Base-by-base conservation (phyloP, 2,888 invertebrate species). In the Himalopsyche tibetana region DNA sequence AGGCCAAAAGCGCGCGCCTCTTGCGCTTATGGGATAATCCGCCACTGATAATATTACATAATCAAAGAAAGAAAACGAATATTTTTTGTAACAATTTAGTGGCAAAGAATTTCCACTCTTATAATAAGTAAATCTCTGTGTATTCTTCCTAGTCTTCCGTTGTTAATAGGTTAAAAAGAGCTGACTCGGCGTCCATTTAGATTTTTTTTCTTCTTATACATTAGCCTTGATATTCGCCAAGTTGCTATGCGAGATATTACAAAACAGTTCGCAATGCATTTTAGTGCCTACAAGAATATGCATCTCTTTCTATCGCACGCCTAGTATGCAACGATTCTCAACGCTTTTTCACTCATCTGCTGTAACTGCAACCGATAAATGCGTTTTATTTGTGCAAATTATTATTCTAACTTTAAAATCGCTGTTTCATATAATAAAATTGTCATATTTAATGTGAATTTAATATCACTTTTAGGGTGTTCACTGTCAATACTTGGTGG, bases 161-260 rank as follows among this genome's bases (percentile, higher is more conserved):
- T 19, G 19, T 63, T 11, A 19, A n/a, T 8, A 19, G 28, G 63
- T 63, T 63, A 63, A 63, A 19, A 4, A 28, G 19, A 19, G 4
- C 63, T 63, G 63, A 63, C 63, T 63, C 63, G 19, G 63, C 19
- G 19, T 63, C 63, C 63, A 63, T 63, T 63, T 63, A 28, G 8
- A 28, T 63, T 63, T 63, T 56, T n/a, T 63, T 63, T 28, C 63
- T 63, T 63, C 19, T 63, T 63, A 11, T 63, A 63, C 63, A 19
- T 63, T 28, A 63, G 28, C 63, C 63, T 63, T 63, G 63, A 28
- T 11, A 8, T 5, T 63, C 63, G 19, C 63, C 19, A 9, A 19
- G 63, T 63, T 63, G 63, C 63, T 63, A 63, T 63, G 63, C 63
- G 11, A 63, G 28, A 19, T 28, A 63, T 63, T 63, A 63, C 63